Evolutionary conservation across 2,797 vertebrate species (phyloP).

Genomic region (Dermochelys coriacea): DNA sequence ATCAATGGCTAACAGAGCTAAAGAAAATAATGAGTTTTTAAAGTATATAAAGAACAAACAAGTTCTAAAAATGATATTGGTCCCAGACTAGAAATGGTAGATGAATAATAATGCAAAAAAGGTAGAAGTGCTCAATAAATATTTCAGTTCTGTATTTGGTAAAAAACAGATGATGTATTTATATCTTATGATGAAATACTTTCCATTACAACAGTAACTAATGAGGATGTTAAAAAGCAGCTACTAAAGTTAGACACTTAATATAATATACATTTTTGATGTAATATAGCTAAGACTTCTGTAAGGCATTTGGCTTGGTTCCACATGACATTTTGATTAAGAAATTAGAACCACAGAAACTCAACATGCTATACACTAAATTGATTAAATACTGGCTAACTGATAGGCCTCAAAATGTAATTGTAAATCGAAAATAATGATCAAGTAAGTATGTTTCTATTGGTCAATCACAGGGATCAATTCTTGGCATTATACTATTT

Average conservation of each 20-base stretch:
- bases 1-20: background rate
- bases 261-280: background rate
- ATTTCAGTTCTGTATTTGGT: background rate
- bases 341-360: background rate
- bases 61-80: background rate
- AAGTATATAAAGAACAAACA: background rate
- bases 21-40: background rate
- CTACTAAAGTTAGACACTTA: too few relatives aligned
- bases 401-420: background rate
- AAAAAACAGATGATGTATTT: background rate
- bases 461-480: background rate
- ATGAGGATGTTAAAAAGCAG: background rate
- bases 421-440: background rate
- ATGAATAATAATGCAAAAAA: background rate
- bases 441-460: too few relatives aligned
- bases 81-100: background rate
- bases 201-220: background rate
- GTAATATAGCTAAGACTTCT: background rate
- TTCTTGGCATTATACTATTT: background rate
- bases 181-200: background rate
- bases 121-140: background rate
- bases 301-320: fast-evolving
- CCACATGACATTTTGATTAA: fast-evolving
- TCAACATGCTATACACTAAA: background rate
- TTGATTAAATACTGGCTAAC: background rate